These are phyloP conservation scores for Tipula confusa DNA, from an alignment of 2,888 invertebrate genomes.

Conservation along the genomic window DNA sequence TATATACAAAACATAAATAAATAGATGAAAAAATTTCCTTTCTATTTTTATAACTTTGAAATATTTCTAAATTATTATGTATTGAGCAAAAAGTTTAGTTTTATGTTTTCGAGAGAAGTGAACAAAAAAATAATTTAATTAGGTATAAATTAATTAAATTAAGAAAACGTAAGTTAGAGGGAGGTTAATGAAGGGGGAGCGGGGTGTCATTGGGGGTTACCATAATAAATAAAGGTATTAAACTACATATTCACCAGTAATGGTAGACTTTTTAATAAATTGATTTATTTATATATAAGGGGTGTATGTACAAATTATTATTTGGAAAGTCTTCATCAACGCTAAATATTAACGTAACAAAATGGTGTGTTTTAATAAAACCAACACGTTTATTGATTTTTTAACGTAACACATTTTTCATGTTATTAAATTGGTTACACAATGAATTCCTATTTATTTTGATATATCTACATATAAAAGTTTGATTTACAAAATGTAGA, in stretches of 20 bases:
- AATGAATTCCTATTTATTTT: no score
- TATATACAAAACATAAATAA: neutral
- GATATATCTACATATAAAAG: no score
- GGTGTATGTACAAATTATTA: neutral
- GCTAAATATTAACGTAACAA: neutral
- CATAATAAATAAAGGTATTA: neutral
- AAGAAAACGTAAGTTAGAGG: neutral
- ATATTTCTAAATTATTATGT: conserved; percentile 3
- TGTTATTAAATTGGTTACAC: no score
- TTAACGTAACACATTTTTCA: no score
- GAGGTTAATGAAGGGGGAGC: neutral
- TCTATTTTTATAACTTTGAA: conserved; percentile 15
- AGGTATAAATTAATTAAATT: conserved; percentile 1
- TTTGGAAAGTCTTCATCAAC: neutral
- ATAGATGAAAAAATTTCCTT: neutral
- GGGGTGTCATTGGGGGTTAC: neutral
- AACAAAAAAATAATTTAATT: conserved; percentile 7
- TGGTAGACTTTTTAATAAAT: neutral
- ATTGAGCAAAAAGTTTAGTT: neutral
- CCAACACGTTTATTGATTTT: neutral
- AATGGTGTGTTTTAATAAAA: neutral
- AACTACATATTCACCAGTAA: neutral
- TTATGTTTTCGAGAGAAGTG: neutral
- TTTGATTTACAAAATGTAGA: no score
- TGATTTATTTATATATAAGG: neutral